Evolutionary conservation across 2,797 vertebrate species (phyloP).

Genomic region (Emys orbicularis): DNA sequence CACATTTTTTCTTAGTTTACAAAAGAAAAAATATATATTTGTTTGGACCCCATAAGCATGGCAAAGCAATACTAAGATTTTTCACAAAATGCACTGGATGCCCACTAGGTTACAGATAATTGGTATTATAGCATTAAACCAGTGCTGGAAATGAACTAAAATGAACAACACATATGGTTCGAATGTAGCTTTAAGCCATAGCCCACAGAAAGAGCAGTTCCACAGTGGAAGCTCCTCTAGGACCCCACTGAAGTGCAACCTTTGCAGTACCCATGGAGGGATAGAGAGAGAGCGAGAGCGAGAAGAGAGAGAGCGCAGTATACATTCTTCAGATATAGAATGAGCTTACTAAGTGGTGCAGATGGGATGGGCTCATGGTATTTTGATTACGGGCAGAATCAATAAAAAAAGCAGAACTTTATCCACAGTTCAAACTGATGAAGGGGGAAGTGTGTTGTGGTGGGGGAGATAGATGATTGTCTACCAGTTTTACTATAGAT

Average conservation of each 20-base stretch:
- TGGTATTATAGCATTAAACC: background rate
- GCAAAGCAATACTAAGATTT: background rate
- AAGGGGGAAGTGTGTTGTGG: background rate
- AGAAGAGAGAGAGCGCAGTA: background rate
- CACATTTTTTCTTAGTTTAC: background rate
- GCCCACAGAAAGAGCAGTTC: background rate
- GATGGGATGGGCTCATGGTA: background rate
- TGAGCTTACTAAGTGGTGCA: background rate
- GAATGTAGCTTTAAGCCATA: background rate
- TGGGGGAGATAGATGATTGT: background rate
- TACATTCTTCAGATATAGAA: background rate
- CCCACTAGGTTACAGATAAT: background rate
- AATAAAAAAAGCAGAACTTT: background rate
- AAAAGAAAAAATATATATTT: background rate
- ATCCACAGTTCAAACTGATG: background rate
- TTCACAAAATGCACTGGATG: background rate
- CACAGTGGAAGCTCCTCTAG: background rate
- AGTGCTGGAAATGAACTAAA: background rate
- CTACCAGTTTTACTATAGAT: accelerated
- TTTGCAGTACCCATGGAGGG: background rate
- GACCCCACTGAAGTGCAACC: background rate
- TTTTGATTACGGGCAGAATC: background rate
- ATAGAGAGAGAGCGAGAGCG: background rate
- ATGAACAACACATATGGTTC: background rate
- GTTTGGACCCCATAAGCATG: background rate